phyloP scores from a whole-genome alignment of 2,888 invertebrate species.

The Liposcelis brunnea region DNA sequence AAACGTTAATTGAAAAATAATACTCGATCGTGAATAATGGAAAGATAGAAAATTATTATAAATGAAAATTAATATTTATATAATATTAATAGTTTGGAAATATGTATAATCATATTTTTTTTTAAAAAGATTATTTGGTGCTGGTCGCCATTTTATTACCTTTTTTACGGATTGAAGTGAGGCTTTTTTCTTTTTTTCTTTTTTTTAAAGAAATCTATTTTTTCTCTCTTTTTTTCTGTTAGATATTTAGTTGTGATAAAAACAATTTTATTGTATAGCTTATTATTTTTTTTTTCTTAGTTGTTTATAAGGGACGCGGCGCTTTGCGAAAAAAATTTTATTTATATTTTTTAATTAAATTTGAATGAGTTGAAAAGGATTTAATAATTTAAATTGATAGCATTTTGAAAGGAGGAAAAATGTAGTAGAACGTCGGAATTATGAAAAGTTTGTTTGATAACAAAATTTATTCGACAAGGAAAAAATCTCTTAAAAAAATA shows the following conservation, averaged over 20 bases:
- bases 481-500: too few species aligned
- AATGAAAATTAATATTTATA: not conserved
- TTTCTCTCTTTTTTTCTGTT: constrained; percentile 14
- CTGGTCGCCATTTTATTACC: constrained; percentile 10
- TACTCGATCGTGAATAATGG: too few species aligned
- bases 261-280: not conserved
- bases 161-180: constrained; percentile 11
- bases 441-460: too few species aligned
- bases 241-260: too few species aligned
- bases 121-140: constrained; percentile 10
- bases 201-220: constrained; percentile 13
- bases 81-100: not conserved
- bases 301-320: not conserved
- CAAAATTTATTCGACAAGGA: too few species aligned
- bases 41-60: too few species aligned
- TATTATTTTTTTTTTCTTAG: not conserved
- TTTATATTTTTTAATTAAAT: not conserved
- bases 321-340: not conserved
- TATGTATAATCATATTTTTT: not conserved
- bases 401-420: too few species aligned
- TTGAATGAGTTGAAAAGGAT: not conserved
- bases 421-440: too few species aligned
- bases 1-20: too few species aligned
- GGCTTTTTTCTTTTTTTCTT: constrained; percentile 9
- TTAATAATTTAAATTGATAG: too few species aligned